A percentile compares a stretch with the other conserved stretches of the same genome.
Evolutionary conservation across 2,797 vertebrate genomes (phyloP).

Genomic region (Meda fulgida): DNA sequence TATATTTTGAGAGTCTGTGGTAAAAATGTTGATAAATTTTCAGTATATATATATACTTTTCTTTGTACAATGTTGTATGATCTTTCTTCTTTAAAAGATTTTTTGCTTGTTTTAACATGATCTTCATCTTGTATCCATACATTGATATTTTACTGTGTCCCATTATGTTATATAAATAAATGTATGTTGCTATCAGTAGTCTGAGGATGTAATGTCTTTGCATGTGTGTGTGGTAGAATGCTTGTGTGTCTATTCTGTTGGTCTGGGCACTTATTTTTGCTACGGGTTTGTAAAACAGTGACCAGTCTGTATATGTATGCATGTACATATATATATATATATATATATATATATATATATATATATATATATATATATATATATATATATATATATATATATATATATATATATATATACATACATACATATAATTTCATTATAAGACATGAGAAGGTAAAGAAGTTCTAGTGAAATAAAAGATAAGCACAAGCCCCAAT

Average conservation of each 20-base stretch:
- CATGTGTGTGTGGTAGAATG: conserved; percentile 29
- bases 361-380: conserved; percentile 19
- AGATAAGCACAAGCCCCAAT: conserved; percentile 59
- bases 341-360: conserved; percentile 38
- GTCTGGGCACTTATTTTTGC: conserved; percentile 85
- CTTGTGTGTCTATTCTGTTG: conserved; percentile 68
- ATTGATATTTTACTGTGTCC: conserved; percentile 72
- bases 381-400: conserved; percentile 34
- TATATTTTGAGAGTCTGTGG: conserved; percentile 64
- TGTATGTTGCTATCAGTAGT: conserved; percentile 62
- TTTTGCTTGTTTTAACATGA: conserved; percentile 43
- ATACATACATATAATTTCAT: conserved; percentile 56
- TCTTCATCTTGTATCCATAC: conserved; percentile 66
- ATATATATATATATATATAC: conserved; percentile 27
- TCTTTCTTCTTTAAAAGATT: conserved; percentile 55
- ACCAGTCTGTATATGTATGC: conserved; percentile 75
- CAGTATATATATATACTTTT: conserved; percentile 61
- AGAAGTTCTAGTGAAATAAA: conserved; percentile 72
- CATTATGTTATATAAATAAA: conserved; percentile 70
- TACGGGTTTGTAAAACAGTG: conserved; percentile 83
- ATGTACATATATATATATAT: conserved; percentile 14
- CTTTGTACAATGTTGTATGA: conserved; percentile 57
- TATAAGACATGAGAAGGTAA: conserved; percentile 74
- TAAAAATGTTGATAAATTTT: conserved; percentile 64
- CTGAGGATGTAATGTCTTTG: conserved; percentile 35